Conservation (phyloP, 2,797 vertebrate genomes). For the Sebastes trivittatus region DNA sequence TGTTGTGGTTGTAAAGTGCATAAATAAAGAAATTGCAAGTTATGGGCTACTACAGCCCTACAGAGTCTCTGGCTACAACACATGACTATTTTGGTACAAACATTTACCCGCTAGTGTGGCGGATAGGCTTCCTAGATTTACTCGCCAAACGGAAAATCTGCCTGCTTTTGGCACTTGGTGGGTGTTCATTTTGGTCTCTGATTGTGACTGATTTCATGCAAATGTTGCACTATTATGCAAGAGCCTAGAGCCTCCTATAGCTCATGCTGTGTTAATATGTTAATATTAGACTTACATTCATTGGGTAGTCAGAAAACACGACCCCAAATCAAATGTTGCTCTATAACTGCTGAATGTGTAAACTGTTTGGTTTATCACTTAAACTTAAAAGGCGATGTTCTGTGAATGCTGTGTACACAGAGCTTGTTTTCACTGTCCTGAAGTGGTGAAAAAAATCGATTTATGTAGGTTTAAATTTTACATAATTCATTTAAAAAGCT, state of each 20-base stretch:
- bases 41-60: neutral
- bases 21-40: neutral
- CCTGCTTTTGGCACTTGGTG: neutral
- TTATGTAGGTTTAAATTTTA: neutral
- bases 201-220: neutral
- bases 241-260: neutral
- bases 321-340: neutral
- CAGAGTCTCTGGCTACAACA: neutral
- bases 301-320: neutral
- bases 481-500: neutral
- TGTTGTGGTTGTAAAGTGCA: neutral
- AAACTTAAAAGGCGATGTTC: neutral
- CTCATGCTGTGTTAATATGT: neutral
- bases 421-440: neutral
- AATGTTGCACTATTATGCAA: too few species aligned
- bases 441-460: neutral
- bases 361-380: neutral
- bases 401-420: neutral
- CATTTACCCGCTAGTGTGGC: too few species aligned
- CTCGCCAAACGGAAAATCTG: too few species aligned
- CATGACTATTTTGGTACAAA: neutral
- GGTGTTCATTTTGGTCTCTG: neutral
- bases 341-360: too few species aligned
- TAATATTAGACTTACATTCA: neutral
- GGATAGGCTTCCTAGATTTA: too few species aligned